Conservation (phyloP, 2,888 invertebrate genomes). For the Drosophila ezoana region DNA sequence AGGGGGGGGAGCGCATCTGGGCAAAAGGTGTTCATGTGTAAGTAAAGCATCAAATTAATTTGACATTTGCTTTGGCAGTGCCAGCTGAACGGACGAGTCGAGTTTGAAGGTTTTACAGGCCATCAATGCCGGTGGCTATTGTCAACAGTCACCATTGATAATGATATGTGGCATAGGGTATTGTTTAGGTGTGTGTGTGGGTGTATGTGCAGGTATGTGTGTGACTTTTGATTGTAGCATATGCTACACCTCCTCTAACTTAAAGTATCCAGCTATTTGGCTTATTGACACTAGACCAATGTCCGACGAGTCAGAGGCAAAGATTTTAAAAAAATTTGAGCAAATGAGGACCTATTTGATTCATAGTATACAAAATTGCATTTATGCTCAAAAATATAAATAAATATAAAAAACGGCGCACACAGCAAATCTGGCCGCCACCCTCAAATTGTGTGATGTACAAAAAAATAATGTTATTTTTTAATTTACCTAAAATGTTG, state of each 20-base stretch:
- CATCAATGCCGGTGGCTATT: constrained; percentile 25
- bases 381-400: constrained; percentile 14
- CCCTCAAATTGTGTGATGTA: background rate
- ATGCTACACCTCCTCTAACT: constrained; percentile 1
- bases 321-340: constrained; percentile 61
- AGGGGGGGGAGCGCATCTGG: constrained; percentile 22
- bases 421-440: too few relatives aligned
- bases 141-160: constrained; percentile 40
- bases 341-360: constrained; percentile 5
- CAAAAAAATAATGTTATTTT: constrained; percentile 67
- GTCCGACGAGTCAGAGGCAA: background rate
- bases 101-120: constrained; percentile 23
- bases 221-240: constrained; percentile 3
- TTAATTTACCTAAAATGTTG: constrained; percentile 76
- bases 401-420: constrained; percentile 20
- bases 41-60: constrained; percentile 77
- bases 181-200: background rate
- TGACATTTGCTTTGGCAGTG: constrained; percentile 78
- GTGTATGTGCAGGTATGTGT: background rate
- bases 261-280: constrained; percentile 38
- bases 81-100: constrained; percentile 45
- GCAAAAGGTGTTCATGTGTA: constrained; percentile 60
- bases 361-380: constrained; percentile 5
- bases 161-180: constrained; percentile 40
- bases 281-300: constrained; percentile 64